Evolutionary conservation across 2,888 invertebrate species (phyloP), one percentile per base, ranked within the genome.

Genomic region (Pachycephus smyrnensis): DNA sequence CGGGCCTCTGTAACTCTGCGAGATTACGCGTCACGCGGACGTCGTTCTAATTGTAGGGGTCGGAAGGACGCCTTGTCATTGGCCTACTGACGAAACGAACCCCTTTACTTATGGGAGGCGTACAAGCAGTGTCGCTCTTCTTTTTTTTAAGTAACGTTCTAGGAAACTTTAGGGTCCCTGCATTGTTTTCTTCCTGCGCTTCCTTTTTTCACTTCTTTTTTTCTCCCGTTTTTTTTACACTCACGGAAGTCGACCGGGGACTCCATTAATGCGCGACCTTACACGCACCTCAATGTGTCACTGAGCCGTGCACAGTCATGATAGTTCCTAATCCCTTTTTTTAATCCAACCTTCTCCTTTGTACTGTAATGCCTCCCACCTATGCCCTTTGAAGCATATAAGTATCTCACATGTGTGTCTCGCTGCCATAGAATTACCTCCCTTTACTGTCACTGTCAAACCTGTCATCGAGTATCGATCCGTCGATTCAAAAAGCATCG

Each of bases 261-360:
- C 55, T 55, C 9, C 9, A 1, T 55, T 55, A 55, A 55, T 23
- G 55, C 55, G 55, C 55, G 55, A 55, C 55, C 55, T 55, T 55
- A 23, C 55, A 23, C 55, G 1, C 55, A 23, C 55, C 23, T 55
- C 0, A 55, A 55, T 55, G 55, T 55, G 55, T 55, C 55, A 55
- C 55, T 6, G 23, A 55, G 55, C 55, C 55, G 9, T 23, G 55
- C 55, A 55, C 23, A 23, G 55, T 55, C 55, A 55, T 23, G 55
- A 55, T 55, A 55, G 23, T 76, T 36, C 15, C 30, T 71, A 15
- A 3, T 35, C 71, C 55, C 36, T 68, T 69, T 73, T 33, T 78
- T 76, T 71, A 55, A 35, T 75, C 74, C 77, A 76, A 78, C 82
- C 79, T 78, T 82, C 81, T 76, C 79, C 79, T 79, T 55, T 77